These are phyloP conservation scores for Amphipyra berbera DNA, from an alignment of 2,888 invertebrate genomes.

Conservation along the genomic window DNA sequence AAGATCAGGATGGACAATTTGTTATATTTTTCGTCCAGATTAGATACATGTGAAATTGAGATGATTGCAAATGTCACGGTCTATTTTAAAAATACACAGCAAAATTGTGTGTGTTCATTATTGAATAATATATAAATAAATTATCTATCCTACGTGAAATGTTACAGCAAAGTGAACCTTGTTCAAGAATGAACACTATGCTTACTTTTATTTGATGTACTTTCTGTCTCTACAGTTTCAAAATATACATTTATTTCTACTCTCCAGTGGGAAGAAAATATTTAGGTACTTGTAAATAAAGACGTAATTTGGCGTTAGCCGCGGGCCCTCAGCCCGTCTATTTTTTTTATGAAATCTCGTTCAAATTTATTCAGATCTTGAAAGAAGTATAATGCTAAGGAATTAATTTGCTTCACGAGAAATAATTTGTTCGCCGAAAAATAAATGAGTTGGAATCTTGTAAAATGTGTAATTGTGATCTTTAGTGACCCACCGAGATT, in stretches of 20 bases:
- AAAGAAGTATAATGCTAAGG: constrained; percentile 86
- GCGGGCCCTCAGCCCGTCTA: constrained; percentile 79
- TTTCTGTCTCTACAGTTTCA: constrained; percentile 24
- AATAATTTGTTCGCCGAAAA: constrained; percentile 81
- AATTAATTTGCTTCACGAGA: constrained; percentile 87
- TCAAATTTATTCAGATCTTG: constrained; percentile 86
- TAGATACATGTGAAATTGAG: too few relatives aligned
- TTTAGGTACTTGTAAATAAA: constrained; percentile 83
- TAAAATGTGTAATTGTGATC: constrained; percentile 83
- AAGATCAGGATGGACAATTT: too few relatives aligned
- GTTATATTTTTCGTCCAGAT: too few relatives aligned
- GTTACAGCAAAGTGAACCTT: too few relatives aligned
- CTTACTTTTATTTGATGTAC: background rate
- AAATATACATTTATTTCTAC: constrained; percentile 45
- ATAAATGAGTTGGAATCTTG: constrained; percentile 84
- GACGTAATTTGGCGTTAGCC: constrained; percentile 86
- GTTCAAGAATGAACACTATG: too few relatives aligned
- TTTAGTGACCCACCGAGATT: constrained; percentile 73
- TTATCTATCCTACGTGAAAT: too few relatives aligned
- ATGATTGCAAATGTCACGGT: too few relatives aligned
- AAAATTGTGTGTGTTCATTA: too few relatives aligned
- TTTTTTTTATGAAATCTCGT: constrained; percentile 85
- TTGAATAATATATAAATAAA: too few relatives aligned
- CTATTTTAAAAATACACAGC: too few relatives aligned
- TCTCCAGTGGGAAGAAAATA: constrained; percentile 69